Conservation (phyloP, 2,888 invertebrate genomes). For the Lacanobia wlatinum region DNA sequence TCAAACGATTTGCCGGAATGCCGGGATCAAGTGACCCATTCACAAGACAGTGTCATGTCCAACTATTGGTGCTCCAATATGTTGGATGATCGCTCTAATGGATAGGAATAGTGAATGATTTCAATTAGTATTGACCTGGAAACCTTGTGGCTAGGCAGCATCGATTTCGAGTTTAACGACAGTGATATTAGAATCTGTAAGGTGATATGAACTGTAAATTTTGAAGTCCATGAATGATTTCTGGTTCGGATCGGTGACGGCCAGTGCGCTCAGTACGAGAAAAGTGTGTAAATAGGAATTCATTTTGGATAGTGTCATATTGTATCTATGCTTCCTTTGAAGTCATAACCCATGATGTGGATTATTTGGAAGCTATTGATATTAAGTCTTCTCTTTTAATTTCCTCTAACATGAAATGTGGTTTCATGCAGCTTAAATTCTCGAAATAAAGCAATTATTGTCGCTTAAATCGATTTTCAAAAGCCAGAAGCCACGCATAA, state of each 20-base stretch:
- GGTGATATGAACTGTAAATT: background rate
- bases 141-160: background rate
- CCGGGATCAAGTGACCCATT: slow-evolving; percentile 5
- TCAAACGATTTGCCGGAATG: slow-evolving; percentile 21
- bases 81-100: slow-evolving; percentile 15
- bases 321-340: too few species aligned
- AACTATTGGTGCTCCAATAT: background rate
- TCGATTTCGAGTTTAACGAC: background rate
- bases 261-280: background rate
- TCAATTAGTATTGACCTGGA: slow-evolving; percentile 8
- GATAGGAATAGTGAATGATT: slow-evolving; percentile 22
- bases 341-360: too few species aligned
- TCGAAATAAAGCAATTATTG: background rate
- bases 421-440: background rate
- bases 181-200: background rate
- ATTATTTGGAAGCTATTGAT: too few species aligned
- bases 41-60: slow-evolving; percentile 17
- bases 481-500: background rate
- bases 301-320: too few species aligned
- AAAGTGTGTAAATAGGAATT: background rate
- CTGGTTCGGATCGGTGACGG: background rate
- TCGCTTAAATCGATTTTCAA: background rate
- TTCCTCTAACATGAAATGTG: background rate
- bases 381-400: background rate
- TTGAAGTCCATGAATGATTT: slow-evolving; percentile 2